These are phyloP conservation scores for Limnodromus scolopaceus DNA, from an alignment of 2,797 vertebrate genomes.

Conservation along the genomic window DNA sequence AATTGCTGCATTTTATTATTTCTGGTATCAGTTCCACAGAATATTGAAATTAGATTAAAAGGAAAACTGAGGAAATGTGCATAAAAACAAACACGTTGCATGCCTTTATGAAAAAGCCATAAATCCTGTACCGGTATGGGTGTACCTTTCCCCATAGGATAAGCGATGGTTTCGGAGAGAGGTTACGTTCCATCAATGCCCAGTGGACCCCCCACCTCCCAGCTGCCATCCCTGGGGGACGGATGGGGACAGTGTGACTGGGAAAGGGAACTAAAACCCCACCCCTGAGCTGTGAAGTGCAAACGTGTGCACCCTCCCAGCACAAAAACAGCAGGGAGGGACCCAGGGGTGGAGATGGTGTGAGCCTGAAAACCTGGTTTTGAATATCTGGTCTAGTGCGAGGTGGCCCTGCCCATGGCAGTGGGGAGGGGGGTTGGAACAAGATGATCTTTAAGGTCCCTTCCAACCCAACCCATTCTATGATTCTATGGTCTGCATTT, in stretches of 20 bases:
- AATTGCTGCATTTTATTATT: neutral
- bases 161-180: neutral
- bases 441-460: neutral
- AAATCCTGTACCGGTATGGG: neutral
- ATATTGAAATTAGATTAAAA: neutral
- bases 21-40: neutral
- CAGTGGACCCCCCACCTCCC: neutral
- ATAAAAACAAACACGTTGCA: neutral
- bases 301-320: accelerated
- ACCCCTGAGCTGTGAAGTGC: neutral
- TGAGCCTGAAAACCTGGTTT: neutral
- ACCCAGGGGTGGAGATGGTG: accelerated
- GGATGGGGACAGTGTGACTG: neutral
- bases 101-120: neutral
- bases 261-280: neutral
- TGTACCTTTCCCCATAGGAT: neutral
- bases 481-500: neutral
- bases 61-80: neutral
- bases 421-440: neutral
- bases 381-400: neutral
- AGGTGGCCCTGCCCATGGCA: neutral
- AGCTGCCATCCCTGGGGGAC: neutral
- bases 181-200: accelerated
- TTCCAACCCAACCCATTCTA: neutral
- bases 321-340: neutral